Conservation (phyloP, 2,113 vertebrate species). For the Cyanoramphus novaezelandiae region DNA sequence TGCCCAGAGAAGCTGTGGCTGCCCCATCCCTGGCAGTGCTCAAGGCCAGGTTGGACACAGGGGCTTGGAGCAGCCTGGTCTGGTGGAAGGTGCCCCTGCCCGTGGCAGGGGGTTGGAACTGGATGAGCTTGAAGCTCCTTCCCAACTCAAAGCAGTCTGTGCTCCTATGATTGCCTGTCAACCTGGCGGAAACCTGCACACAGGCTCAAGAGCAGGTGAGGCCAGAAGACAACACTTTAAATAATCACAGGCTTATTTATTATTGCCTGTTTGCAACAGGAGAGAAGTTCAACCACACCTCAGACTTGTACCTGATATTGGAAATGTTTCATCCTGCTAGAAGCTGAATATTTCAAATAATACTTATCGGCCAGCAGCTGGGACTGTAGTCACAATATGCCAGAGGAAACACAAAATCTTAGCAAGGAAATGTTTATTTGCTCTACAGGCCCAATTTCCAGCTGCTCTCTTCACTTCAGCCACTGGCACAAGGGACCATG, state of each 20-base stretch:
- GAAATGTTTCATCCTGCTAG: background rate
- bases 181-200: accelerated
- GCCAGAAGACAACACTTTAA: accelerated
- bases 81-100: background rate
- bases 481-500: background rate
- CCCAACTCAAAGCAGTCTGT: background rate
- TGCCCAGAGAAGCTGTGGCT: too few relatives aligned
- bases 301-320: too few relatives aligned
- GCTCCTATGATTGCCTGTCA: background rate
- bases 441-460: background rate
- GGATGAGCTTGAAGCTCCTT: background rate
- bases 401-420: background rate
- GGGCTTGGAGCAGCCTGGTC: background rate
- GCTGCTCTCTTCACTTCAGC: background rate
- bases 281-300: background rate
- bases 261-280: background rate
- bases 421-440: background rate
- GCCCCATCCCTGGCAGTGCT: background rate
- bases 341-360: background rate
- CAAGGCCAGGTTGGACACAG: background rate
- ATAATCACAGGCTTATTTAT: accelerated
- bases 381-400: accelerated
- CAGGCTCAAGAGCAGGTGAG: background rate
- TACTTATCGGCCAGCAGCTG: too few relatives aligned
- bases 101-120: background rate